phyloP scores from a whole-genome alignment of 2,797 vertebrate genomes.

The Pseudomugil tenellus region DNA sequence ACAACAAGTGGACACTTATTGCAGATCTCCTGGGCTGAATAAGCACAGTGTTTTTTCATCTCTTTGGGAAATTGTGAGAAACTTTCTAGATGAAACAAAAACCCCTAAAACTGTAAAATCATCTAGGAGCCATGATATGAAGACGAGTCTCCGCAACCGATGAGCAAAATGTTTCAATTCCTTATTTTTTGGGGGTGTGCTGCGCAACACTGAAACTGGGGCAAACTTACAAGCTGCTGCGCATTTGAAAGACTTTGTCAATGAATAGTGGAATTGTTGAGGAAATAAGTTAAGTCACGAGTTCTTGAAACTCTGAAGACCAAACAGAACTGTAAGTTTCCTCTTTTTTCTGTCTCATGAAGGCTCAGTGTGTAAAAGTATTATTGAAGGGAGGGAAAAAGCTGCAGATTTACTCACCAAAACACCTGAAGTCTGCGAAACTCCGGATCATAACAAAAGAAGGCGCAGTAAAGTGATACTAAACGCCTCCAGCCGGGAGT shows the following conservation, averaged over 20 bases:
- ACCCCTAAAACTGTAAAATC: not conserved
- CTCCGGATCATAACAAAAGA: not conserved
- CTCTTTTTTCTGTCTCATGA: too few relatives aligned
- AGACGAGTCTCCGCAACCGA: not conserved
- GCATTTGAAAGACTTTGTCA: not conserved
- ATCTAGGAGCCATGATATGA: not conserved
- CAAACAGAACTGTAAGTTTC: not conserved
- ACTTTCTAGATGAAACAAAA: not conserved
- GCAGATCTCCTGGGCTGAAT: not conserved
- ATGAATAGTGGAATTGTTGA: not conserved
- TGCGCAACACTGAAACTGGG: not conserved
- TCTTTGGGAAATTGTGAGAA: not conserved
- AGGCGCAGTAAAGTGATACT: not conserved
- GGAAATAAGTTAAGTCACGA: constrained; percentile 17
- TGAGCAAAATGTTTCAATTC: constrained; percentile 47
- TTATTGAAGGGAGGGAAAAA: not conserved
- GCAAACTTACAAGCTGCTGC: not conserved
- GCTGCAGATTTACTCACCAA: constrained; percentile 41
- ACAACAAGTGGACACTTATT: not conserved
- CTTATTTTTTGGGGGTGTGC: constrained; percentile 9
- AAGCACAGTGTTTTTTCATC: too few relatives aligned
- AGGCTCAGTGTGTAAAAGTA: not conserved
- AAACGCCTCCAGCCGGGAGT: not conserved
- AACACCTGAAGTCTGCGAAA: constrained; percentile 1
- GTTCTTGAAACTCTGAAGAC: constrained; percentile 3